A percentile compares a stretch with the other conserved stretches of the same genome.
These are phyloP conservation scores for Gymnarchus niloticus DNA, from an alignment of 2,113 vertebrate genomes.

Conservation along the genomic window DNA sequence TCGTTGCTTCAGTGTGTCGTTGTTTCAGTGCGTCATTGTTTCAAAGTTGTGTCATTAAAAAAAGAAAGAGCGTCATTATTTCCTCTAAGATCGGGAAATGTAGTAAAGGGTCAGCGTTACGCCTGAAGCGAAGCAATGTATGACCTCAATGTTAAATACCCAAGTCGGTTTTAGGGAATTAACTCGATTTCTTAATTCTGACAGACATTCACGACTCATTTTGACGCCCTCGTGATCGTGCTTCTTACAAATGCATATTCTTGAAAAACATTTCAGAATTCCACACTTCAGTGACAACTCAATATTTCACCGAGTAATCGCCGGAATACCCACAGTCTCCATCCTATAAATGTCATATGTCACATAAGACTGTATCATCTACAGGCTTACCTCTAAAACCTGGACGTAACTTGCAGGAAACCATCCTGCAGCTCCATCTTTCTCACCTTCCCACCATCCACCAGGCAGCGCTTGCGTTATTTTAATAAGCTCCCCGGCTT, in stretches of 20 bases:
- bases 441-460: conserved; percentile 97
- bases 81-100: conserved; percentile 9
- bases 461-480: conserved; percentile 80
- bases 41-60: too few relatives aligned
- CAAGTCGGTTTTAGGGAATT: not conserved
- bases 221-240: too few relatives aligned
- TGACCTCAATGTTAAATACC: not conserved
- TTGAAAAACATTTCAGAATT: too few relatives aligned
- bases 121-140: not conserved
- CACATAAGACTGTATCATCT: not conserved
- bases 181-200: not conserved
- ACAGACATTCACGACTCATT: not conserved
- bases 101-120: not conserved
- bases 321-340: not conserved
- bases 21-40: too few relatives aligned
- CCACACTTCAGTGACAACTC: not conserved
- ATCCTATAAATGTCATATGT: not conserved
- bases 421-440: conserved; percentile 82
- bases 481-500: conserved; percentile 79
- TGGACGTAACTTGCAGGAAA: conserved; percentile 94
- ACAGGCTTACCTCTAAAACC: conserved; percentile 76
- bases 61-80: not conserved
- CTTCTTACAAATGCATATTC: too few relatives aligned
- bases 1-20: too few relatives aligned
- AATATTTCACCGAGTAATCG: not conserved